A percentile compares a stretch with the other conserved stretches of the same genome.
Conservation (phyloP, 1,140 invertebrate species). For the Nymphalis io region DNA sequence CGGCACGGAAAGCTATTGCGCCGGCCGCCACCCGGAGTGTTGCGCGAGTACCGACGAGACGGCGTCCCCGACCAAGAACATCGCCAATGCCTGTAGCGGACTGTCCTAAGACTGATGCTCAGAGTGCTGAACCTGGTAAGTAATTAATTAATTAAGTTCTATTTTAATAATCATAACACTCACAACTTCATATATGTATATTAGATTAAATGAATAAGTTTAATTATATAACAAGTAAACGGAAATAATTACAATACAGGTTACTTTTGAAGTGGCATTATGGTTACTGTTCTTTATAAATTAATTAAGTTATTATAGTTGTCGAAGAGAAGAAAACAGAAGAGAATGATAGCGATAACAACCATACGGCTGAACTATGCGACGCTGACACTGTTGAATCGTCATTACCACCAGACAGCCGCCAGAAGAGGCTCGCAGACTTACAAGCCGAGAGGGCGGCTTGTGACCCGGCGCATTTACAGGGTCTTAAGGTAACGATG, state of each 20-base stretch:
- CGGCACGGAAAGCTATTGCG: constrained; percentile 85
- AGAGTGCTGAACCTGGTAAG: constrained; percentile 47
- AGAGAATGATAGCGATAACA: constrained; percentile 74
- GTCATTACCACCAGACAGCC: constrained; percentile 84
- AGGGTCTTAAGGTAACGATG: constrained; percentile 84
- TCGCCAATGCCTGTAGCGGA: constrained; percentile 47
- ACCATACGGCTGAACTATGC: constrained; percentile 80
- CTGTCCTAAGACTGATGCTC: constrained; percentile 55
- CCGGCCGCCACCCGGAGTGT: constrained; percentile 78
- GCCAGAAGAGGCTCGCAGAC: constrained; percentile 84
- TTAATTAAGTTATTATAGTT: constrained; percentile 19
- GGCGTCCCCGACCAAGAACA: constrained; percentile 41
- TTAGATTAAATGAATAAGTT: no score
- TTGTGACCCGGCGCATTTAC: constrained; percentile 90
- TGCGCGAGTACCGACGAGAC: constrained; percentile 51
- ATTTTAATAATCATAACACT: neutral
- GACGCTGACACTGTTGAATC: constrained; percentile 86
- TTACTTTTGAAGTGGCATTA: no score
- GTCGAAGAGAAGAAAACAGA: constrained; percentile 65
- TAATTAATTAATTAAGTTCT: no score
- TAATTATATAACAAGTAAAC: no score
- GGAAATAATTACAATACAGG: no score
- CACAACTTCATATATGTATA: no score
- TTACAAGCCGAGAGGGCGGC: constrained; percentile 87
- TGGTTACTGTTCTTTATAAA: no score